Base-by-base conservation (phyloP, 2,113 vertebrate species). In the Boleophthalmus pectinirostris region DNA sequence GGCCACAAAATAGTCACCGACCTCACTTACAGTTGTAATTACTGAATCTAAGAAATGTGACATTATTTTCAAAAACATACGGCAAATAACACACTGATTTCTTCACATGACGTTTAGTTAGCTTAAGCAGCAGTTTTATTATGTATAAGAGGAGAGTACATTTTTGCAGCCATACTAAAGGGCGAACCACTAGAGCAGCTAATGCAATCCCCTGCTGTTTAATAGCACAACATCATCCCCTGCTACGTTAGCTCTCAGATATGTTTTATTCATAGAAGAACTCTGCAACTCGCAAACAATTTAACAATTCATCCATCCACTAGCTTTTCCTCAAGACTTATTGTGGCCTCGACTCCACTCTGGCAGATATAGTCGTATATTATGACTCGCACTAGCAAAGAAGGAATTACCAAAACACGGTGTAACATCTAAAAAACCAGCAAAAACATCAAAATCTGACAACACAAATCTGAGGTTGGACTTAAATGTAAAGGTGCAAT, bases 311-410 rank as follows among this genome's bases (percentile, higher is more conserved):
- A 75, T 70, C 43, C 61, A 60, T 72, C 63, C 69, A 66, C 46
- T 66, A 71, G 80, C 69, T 53, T 63, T 54, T 47, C 61, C 64
- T 70, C 61, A 38, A 64, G 10, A 69, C 70, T 70, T 47, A 58
- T 69, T 74, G 54, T 69, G 76, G 73, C 72, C 24, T n/a, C 66
- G 67, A 74, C 67, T 71, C 33, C 68, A 57, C 38, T 68, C 73
- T 23, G 20, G 63, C 53, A 53, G 73, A 83, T 78, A 78, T 77
- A 66, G 65, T 66, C 11, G n/a, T 14, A 25, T n/a, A 47, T 23
- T 66, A 65, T 73, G 45, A 78, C 70, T 67, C 75, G 77, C 8
- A 49, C 63, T 69, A 68, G 15, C 9, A 60, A 58, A 74, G 70
- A 85, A 29, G 65, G 72, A 67, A 83, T 82, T 82, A 49, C 49